Conservation (phyloP, 2,113 vertebrate species). For the Damaliscus lunatus region DNA sequence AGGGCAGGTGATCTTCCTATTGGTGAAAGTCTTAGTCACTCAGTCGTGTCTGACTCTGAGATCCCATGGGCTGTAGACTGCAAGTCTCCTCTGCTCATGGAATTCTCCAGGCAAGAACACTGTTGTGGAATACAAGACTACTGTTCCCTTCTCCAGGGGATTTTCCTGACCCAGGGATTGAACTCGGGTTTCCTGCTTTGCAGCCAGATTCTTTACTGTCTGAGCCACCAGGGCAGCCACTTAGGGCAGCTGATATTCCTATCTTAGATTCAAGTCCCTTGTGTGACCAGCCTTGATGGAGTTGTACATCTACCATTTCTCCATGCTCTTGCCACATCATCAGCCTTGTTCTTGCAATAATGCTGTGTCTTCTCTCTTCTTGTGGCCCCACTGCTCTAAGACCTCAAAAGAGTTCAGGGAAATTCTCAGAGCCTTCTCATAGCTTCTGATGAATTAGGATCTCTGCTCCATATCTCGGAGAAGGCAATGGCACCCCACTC, state of each 20-base stretch:
- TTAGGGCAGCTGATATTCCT: neutral
- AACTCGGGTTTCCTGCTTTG: neutral
- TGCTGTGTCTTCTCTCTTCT: neutral
- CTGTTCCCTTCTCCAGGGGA: neutral
- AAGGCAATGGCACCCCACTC: no score
- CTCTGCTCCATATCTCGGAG: neutral
- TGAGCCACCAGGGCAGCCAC: neutral
- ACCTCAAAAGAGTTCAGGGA: neutral
- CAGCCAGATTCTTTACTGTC: neutral
- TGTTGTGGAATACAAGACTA: neutral
- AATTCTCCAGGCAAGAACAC: neutral
- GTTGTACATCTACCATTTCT: neutral
- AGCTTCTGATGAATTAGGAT: accelerated
- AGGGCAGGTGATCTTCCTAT: neutral
- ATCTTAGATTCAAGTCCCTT: neutral
- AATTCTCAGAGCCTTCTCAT: neutral
- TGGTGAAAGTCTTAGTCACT: neutral
- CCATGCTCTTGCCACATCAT: no score
- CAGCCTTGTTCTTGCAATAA: neutral
- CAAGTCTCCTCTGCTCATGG: neutral
- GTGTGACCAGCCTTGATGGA: neutral
- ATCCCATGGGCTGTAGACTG: neutral
- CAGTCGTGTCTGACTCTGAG: neutral
- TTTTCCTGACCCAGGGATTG: neutral
- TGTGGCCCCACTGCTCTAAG: neutral